phyloP scores from a whole-genome alignment of 1,140 invertebrate species.

The Solen grandis region DNA sequence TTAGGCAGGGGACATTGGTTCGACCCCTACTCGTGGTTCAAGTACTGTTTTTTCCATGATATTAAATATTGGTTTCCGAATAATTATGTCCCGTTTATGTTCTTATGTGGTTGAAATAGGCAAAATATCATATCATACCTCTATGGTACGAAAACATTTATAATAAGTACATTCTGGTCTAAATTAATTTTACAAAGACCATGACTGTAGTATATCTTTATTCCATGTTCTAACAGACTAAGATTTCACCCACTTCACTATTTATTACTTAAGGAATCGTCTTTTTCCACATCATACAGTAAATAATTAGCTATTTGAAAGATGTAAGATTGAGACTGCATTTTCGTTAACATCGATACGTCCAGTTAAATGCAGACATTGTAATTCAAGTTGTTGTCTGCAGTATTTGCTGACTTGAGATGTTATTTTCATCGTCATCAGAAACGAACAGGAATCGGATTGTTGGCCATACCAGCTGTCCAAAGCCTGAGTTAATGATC shows the following conservation, averaged over 20 bases:
- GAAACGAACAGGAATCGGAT: conserved; percentile 12
- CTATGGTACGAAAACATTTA: too few species aligned
- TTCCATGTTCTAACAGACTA: too few species aligned
- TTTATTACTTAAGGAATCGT: background rate
- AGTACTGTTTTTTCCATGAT: too few species aligned
- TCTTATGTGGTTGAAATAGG: too few species aligned
- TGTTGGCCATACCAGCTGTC: conserved; percentile 12
- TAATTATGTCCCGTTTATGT: too few species aligned
- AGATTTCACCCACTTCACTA: background rate
- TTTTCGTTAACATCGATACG: conserved; percentile 5
- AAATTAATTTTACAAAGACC: too few species aligned
- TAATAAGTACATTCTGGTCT: too few species aligned
- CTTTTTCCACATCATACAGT: background rate
- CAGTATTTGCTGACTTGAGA: background rate
- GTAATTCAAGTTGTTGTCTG: conserved; percentile 12
- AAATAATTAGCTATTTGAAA: conserved; percentile 1
- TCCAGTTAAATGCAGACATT: conserved; percentile 11
- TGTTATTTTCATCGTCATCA: conserved; percentile 13
- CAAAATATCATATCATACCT: too few species aligned
- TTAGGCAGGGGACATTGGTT: too few species aligned
- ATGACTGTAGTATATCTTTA: too few species aligned
- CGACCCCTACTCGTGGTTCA: too few species aligned
- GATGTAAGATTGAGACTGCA: conserved; percentile 13
- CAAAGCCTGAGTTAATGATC: conserved; percentile 10
- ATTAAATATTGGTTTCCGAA: too few species aligned